phyloP scores from a whole-genome alignment of 2,113 vertebrate species.

The Propithecus coquereli region DNA sequence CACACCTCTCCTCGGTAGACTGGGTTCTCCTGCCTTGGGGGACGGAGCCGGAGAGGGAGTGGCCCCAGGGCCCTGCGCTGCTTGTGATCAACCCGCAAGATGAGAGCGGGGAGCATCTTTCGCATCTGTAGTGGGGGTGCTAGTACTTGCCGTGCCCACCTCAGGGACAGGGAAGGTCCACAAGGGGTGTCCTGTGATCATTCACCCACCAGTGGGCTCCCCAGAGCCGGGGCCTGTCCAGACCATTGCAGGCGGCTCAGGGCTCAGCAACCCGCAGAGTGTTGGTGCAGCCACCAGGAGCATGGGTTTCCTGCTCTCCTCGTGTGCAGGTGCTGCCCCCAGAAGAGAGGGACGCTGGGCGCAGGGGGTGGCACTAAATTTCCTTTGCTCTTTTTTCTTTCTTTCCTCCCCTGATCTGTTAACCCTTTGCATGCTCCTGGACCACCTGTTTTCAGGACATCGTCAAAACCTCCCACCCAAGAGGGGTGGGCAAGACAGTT shows the following conservation, averaged over 20 bases:
- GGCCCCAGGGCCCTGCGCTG: fast-evolving
- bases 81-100: fast-evolving
- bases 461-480: fast-evolving
- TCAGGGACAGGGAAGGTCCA: background rate
- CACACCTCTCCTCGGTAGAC: fast-evolving
- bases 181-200: fast-evolving
- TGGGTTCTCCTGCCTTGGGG: fast-evolving
- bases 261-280: background rate
- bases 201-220: fast-evolving
- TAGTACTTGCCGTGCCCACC: background rate
- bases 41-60: fast-evolving
- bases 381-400: background rate
- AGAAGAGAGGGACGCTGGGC: background rate
- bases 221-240: fast-evolving
- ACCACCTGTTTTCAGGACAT: fast-evolving
- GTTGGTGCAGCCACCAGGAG: fast-evolving
- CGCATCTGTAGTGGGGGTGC: fast-evolving
- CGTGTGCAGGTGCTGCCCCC: too few relatives aligned
- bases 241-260: fast-evolving
- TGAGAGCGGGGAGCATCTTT: fast-evolving
- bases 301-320: fast-evolving
- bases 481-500: fast-evolving
- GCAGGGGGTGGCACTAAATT: fast-evolving
- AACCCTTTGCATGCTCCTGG: too few relatives aligned
- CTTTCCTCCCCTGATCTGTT: background rate